These are phyloP conservation scores for Theodoxus fluviatilis DNA, from an alignment of 2,888 invertebrate species.

Conservation along the genomic window DNA sequence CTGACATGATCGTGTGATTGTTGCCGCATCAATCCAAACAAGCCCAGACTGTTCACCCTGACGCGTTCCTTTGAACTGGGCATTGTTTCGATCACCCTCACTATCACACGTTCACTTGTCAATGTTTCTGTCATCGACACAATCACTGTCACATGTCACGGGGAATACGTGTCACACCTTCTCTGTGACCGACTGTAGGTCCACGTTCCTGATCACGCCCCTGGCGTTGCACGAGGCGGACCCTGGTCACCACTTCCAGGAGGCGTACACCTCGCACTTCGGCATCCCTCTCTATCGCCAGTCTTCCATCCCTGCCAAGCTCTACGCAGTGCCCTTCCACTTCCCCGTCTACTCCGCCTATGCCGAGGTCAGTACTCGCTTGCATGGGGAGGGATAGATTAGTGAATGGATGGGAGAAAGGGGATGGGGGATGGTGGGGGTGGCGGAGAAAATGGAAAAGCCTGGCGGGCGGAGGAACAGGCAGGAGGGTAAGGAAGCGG, in stretches of 20 bases:
- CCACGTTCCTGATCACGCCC: conserved; percentile 63
- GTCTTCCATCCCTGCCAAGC: conserved; percentile 32
- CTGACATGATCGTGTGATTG: too few species aligned
- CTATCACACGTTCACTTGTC: not conserved
- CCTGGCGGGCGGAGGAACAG: too few species aligned
- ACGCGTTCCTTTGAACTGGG: too few species aligned
- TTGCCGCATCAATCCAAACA: too few species aligned
- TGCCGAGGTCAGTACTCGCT: conserved; percentile 29
- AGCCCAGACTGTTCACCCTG: too few species aligned
- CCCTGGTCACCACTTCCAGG: conserved; percentile 66
- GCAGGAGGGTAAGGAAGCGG: too few species aligned
- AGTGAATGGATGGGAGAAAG: too few species aligned
- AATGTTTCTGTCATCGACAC: not conserved
- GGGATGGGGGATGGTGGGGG: too few species aligned
- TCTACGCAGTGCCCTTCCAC: conserved; percentile 37
- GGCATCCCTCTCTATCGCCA: conserved; percentile 35
- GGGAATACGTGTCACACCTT: not conserved
- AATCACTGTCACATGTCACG: not conserved
- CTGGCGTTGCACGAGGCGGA: conserved; percentile 65
- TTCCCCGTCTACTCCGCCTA: conserved; percentile 39
- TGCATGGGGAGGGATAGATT: too few species aligned
- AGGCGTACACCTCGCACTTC: conserved; percentile 33
- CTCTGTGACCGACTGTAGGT: conserved; percentile 41
- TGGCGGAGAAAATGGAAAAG: too few species aligned
- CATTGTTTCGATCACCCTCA: not conserved